Base-by-base conservation (phyloP, 2,797 vertebrate genomes). In the Gobio occitaniae region DNA sequence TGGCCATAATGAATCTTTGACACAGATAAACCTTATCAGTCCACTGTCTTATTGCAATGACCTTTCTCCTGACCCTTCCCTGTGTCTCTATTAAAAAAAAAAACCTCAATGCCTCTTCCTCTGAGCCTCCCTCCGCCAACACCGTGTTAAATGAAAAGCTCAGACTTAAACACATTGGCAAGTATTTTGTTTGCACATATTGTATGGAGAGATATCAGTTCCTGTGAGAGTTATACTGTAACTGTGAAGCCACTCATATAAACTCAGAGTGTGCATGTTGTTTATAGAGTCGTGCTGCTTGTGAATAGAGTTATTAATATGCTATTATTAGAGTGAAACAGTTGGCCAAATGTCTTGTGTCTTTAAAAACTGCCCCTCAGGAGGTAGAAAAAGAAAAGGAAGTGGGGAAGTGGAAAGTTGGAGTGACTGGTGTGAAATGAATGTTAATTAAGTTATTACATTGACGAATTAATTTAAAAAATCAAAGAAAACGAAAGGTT, bases 361-460 rank as follows among this genome's bases (percentile, higher is more conserved):
- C 63, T 85, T 54, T 52, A 85, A 92, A 86, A 91, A 83, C 93
- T 94, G 91, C 90, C 88, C 91, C 61, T 94, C 91, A 52, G 90
- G 48, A 65, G 56, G 15, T 54, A 82, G 74, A 81, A 36, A 44
- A 32, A 25, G 59, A 66, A 25, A 38, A 72, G 72, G 66, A 77
- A 85, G 75, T 38, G 72, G 19, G 72, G 66, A 77, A 83, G 75
- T 48, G n/a, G 17, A 75, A 82, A 77, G 48, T 93, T 92, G 92
- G 92, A 95, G 91, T 88, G 93, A 92, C 86, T 91, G 92, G 94
- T 95, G 95, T 95, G 95, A 94, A 93, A 93, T 93, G 94, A 95
- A 94, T 96, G 93, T 94, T 96, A 96, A 96, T 95, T 94, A 96
- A 95, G 93, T 89, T 93, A 93, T 95, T 90, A 93, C 91, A 95